Evolutionary conservation across 1,140 invertebrate genomes (phyloP).

Genomic region (Caenorhabditis brenneri): DNA sequence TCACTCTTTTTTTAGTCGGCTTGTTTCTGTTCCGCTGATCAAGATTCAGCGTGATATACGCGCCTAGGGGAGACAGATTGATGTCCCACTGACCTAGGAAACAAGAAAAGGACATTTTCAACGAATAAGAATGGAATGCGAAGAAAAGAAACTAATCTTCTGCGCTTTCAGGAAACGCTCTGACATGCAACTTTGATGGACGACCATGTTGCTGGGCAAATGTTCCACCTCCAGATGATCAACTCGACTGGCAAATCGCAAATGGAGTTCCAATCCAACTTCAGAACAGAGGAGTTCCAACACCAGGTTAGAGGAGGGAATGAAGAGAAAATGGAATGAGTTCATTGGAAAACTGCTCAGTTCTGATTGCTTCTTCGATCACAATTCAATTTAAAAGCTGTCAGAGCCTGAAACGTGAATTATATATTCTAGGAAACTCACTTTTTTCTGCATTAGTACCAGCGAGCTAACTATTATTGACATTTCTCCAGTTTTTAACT

Average conservation of each 20-base stretch:
- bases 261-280: constrained; percentile 58
- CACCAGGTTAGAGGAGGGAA: constrained; percentile 44
- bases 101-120: constrained; percentile 13
- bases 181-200: constrained; percentile 68
- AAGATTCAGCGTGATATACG: constrained; percentile 28
- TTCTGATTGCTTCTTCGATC: no score
- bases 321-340: no score
- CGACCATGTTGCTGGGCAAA: constrained; percentile 69
- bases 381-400: no score
- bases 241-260: constrained; percentile 68
- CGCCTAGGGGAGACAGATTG: neutral
- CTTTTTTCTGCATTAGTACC: no score
- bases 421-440: no score
- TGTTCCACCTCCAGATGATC: constrained; percentile 68
- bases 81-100: constrained; percentile 43
- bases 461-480: no score
- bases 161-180: constrained; percentile 58
- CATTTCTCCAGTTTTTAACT: no score
- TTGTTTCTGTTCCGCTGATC: constrained; percentile 27
- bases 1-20: neutral
- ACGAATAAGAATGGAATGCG: constrained; percentile 28
- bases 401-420: no score
- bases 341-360: no score
- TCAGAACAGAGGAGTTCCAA: constrained; percentile 59
- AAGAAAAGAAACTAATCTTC: neutral